A percentile compares a stretch with the other conserved stretches of the same genome.
Evolutionary conservation across 2,888 invertebrate species (phyloP).

Genomic region (Cantharis lateralis): DNA sequence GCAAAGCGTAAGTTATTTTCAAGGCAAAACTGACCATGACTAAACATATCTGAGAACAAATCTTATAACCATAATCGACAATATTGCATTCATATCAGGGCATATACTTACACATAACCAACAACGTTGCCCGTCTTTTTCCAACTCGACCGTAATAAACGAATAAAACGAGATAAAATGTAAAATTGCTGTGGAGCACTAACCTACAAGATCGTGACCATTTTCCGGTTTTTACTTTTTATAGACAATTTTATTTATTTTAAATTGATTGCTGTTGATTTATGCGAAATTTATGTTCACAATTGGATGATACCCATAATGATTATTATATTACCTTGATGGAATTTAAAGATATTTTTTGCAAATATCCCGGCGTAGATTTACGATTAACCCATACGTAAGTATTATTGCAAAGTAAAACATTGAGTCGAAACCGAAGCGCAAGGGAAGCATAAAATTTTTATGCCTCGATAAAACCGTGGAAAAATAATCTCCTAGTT

Average conservation of each 20-base stretch:
- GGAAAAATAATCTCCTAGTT: constrained; percentile 16
- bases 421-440: constrained; percentile 7
- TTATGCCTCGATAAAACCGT: constrained; percentile 16
- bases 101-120: constrained; percentile 27
- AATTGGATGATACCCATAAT: neutral
- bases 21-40: constrained; percentile 34
- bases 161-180: constrained; percentile 5
- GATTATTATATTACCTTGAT: neutral
- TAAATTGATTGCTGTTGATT: constrained; percentile 25
- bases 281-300: constrained; percentile 15
- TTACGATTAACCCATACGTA: neutral
- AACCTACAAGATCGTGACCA: constrained; percentile 27
- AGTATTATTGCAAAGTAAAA: neutral
- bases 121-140: constrained; percentile 19
- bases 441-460: constrained; percentile 18
- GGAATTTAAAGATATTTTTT: neutral
- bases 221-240: constrained; percentile 29
- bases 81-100: constrained; percentile 28
- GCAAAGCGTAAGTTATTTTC: constrained; percentile 4
- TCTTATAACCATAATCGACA: constrained; percentile 31
- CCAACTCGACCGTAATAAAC: neutral
- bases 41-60: constrained; percentile 31
- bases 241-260: constrained; percentile 26
- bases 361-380: neutral
- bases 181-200: constrained; percentile 18